Percentiles rank a stretch among this genome's conserved stretches.
Conservation (phyloP, 2,113 vertebrate genomes). For the Corynorhinus townsendii region DNA sequence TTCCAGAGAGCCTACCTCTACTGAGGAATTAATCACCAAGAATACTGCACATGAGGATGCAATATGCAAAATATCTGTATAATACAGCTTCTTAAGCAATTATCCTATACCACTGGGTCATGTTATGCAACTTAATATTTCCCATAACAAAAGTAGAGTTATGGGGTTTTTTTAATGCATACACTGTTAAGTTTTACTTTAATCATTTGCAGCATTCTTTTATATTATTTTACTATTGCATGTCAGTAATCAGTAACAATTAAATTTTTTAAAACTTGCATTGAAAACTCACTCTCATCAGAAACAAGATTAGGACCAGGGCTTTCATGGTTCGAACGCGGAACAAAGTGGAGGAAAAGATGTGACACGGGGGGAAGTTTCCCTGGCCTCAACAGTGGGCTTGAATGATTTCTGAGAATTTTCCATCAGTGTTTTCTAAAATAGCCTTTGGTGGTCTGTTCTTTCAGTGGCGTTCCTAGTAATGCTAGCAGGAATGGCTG, state of each 20-base stretch:
- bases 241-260: constrained; percentile 76
- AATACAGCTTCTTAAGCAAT: constrained; percentile 61
- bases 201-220: constrained; percentile 71
- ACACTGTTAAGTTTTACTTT: constrained; percentile 70
- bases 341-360: constrained; percentile 58
- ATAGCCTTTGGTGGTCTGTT: constrained; percentile 57
- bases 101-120: constrained; percentile 64
- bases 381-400: constrained; percentile 55
- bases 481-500: constrained; percentile 33
- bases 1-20: constrained; percentile 24
- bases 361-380: constrained; percentile 29
- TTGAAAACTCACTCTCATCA: constrained; percentile 75
- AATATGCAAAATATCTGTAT: constrained; percentile 66
- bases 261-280: constrained; percentile 70
- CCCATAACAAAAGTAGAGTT: constrained; percentile 64
- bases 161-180: constrained; percentile 54
- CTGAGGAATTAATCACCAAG: constrained; percentile 55
- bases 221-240: constrained; percentile 70
- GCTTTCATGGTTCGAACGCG: constrained; percentile 59
- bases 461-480: neutral
- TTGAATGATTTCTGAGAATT: constrained; percentile 65
- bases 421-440: constrained; percentile 63
- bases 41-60: constrained; percentile 62
- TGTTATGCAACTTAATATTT: constrained; percentile 71
- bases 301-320: constrained; percentile 66